These are phyloP conservation scores for Nothura maculosa DNA, from an alignment of 2,797 vertebrate species.

Conservation along the genomic window DNA sequence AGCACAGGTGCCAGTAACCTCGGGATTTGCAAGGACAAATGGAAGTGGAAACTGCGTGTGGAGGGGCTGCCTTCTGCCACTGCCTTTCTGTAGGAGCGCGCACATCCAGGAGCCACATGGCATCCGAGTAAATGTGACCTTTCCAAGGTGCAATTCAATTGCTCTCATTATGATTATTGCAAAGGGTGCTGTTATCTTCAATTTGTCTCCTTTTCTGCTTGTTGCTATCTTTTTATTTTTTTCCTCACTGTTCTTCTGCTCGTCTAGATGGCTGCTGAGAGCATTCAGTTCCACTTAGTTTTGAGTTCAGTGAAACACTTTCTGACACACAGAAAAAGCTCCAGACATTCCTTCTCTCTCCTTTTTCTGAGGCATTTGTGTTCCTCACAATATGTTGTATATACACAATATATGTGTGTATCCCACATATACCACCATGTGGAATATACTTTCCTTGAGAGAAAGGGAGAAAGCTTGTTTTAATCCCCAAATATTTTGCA, in stretches of 20 bases:
- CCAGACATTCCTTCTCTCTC: slow-evolving; percentile 10
- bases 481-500: background rate
- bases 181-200: background rate
- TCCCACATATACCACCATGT: fast-evolving
- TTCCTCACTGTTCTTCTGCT: background rate
- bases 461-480: background rate
- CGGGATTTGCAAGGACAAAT: background rate
- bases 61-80: background rate
- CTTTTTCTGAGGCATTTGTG: background rate
- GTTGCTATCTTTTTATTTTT: background rate
- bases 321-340: background rate
- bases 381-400: too few relatives aligned
- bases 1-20: fast-evolving
- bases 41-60: fast-evolving
- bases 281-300: slow-evolving; percentile 46
- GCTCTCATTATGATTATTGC: background rate
- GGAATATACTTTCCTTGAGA: background rate
- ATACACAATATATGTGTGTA: too few relatives aligned
- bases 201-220: slow-evolving; percentile 28
- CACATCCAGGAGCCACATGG: background rate
- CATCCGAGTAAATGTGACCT: background rate
- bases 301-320: slow-evolving; percentile 29
- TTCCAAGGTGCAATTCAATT: background rate
- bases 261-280: slow-evolving; percentile 4
- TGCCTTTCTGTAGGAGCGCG: background rate